Percentiles rank a stretch among this genome's conserved stretches.
These are phyloP conservation scores for Lasioglossum pauxillum DNA, from an alignment of 2,888 invertebrate genomes.

Conservation along the genomic window DNA sequence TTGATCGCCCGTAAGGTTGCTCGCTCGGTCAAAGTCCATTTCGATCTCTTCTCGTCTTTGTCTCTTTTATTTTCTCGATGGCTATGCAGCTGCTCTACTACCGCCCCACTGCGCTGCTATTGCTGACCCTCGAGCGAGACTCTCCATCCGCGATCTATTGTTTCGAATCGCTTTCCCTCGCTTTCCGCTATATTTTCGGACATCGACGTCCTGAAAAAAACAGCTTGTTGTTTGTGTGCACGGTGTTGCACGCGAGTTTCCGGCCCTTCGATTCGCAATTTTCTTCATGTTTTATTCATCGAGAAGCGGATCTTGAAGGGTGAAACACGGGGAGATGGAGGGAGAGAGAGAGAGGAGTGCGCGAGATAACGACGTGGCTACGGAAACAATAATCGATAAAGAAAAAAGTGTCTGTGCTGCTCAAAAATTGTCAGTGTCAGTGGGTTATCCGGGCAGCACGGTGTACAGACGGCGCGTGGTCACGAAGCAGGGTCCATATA, in stretches of 20 bases:
- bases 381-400: conserved; percentile 39
- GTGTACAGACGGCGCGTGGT: conserved; percentile 60
- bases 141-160: not conserved
- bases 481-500: conserved; percentile 69
- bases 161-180: conserved; percentile 11
- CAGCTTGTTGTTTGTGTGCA: not conserved
- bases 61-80: not conserved
- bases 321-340: not conserved
- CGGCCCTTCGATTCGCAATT: not conserved
- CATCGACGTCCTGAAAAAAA: not conserved
- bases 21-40: conserved; percentile 6
- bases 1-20: conserved; percentile 33
- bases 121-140: not conserved
- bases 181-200: not conserved
- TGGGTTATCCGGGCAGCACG: conserved; percentile 72
- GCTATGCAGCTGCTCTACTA: not conserved
- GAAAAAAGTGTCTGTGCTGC: conserved; percentile 36
- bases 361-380: not conserved
- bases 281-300: not conserved
- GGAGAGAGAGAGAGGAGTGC: not conserved
- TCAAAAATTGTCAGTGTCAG: conserved; percentile 68
- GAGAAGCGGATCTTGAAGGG: not conserved
- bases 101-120: not conserved
- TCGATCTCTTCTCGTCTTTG: conserved; percentile 12
- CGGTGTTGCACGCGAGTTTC: not conserved